These are phyloP conservation scores for Rhizoglyphus robini DNA, from an alignment of 1,140 invertebrate species.

Conservation along the genomic window DNA sequence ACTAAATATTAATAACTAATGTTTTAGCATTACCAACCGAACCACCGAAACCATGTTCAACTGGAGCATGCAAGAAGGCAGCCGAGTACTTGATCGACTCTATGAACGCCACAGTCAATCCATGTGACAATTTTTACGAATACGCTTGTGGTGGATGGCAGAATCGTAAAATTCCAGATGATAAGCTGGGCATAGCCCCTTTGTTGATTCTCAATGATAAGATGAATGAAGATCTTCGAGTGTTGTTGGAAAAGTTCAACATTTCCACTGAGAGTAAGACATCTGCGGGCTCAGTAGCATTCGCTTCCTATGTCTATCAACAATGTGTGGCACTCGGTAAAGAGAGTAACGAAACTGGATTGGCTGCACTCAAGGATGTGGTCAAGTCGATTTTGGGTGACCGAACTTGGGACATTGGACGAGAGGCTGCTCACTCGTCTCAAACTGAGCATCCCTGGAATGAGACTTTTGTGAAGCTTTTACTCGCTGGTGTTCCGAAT, in stretches of 20 bases:
- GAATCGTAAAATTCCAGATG: slow-evolving; percentile 13
- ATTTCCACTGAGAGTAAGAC: neutral
- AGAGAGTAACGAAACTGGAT: neutral
- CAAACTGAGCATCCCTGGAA: neutral
- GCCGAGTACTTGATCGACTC: slow-evolving; percentile 52
- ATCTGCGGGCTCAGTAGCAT: neutral
- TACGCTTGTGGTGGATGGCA: slow-evolving; percentile 47
- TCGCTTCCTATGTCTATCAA: neutral
- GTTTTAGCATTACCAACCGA: neutral
- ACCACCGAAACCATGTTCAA: slow-evolving; percentile 23
- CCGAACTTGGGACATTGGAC: neutral
- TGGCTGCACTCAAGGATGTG: neutral
- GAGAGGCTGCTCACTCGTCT: no score
- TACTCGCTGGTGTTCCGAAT: neutral
- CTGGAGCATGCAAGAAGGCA: slow-evolving; percentile 27
- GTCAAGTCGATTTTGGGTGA: neutral
- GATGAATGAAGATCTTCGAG: slow-evolving; percentile 32
- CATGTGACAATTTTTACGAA: slow-evolving; percentile 53
- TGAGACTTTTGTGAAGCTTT: neutral
- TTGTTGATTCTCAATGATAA: slow-evolving; percentile 76
- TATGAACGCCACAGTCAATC: slow-evolving; percentile 31
- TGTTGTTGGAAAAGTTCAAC: neutral
- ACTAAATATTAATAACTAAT: no score
- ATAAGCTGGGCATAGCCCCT: slow-evolving; percentile 35
- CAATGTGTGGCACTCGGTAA: neutral